Evolutionary conservation across 2,113 vertebrate species (phyloP), one percentile per base, ranked within the genome.

Genomic region (Gasterosteus nipponicus): DNA sequence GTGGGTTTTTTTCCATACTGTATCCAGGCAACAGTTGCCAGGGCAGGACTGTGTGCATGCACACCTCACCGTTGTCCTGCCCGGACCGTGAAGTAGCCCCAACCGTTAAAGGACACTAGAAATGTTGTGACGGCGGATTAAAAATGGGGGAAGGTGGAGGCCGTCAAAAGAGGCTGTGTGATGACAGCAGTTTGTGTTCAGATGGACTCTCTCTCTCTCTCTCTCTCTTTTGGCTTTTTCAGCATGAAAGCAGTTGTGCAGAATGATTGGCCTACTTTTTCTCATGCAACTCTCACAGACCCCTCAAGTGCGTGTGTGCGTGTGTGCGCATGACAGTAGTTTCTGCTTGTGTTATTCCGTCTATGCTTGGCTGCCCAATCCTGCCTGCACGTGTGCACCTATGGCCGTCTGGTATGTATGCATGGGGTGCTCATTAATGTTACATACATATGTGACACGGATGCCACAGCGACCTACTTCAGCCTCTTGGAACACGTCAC

Each of bases 1-100:
- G 73, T 61, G 79, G 72, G 89, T 86, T 88, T 56, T 88, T 54
- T 84, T 90, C 82, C 81, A 73, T 39, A 65, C 70, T 12, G 92
- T 94, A 91, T 86, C 93, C 85, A 91, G 91, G 92, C 93, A 94
- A 94, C 94, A 78, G 92, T 93, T 89, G 66, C 92, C 83, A 84
- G 81, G 89, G 78, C 89, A 85, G 69, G 68, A 63, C 58, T 51
- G 81, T 60, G 63, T 16, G 19, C 12, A 3, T 19, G 53, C 66
- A 47, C 77, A 78, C 69, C 11, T 22, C 56, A 59, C 33, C 80
- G 56, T 81, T 77, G 78, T 78, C 54, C 39, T 62, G 61, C 83
- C 60, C 74, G 79, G 82, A 81, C 81, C 49, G 57, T 35, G 38
- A 67, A 62, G 35, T 11, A 49, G 53, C 51, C 26, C 22, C 56